Evolutionary conservation across 2,113 vertebrate species (phyloP), one percentile per base, ranked within the genome.

Genomic region (Pachypanchax playfairii): DNA sequence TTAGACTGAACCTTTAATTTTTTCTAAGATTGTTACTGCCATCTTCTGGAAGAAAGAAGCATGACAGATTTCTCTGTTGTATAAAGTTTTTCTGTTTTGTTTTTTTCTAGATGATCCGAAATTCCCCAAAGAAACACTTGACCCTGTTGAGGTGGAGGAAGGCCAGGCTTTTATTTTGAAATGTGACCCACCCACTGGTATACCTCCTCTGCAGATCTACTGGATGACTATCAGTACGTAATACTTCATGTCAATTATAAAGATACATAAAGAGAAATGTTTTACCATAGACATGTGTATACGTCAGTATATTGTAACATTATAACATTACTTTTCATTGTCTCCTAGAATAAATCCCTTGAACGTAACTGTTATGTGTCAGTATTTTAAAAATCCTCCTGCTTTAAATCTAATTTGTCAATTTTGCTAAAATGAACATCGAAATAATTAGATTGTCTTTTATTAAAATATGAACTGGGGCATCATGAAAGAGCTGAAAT

Each of bases 181-280:
- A 4, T 99, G 97, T 57, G 90, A 95, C 29, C 97, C 97, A 7
- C 97, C 97, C 0, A 87, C 90, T 79, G 97, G 97, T 42, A 94
- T 98, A 4, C 95, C 96, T 0, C 97, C 96, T 4, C 71, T 98
- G 65, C 94, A 96, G 55, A 95, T 98, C 68, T 96, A 97, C 58
- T 98, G 96, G 97, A 99, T 99, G 97, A 99, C 96, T 11, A 96
- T 96, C 43, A 93, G 97, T 99, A 69, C 94, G 94, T 75, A 8
- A 14, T 6, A 7, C 4, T 36, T 2, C 12, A 3, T 15, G 28
- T 5, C 9, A n/a, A 18, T 24, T 26, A 33, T 17, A n/a, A n/a
- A n/a, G n/a, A n/a, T n/a, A n/a, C n/a, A n/a, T n/a, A 52, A 0
- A 4, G 48, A 17, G n/a, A 43, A 31, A 24, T 51, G 5, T 31